Evolutionary conservation across 1,140 invertebrate genomes (phyloP), one percentile per base, ranked within the genome.

Genomic region (Ceratoteleas bidentatus): DNA sequence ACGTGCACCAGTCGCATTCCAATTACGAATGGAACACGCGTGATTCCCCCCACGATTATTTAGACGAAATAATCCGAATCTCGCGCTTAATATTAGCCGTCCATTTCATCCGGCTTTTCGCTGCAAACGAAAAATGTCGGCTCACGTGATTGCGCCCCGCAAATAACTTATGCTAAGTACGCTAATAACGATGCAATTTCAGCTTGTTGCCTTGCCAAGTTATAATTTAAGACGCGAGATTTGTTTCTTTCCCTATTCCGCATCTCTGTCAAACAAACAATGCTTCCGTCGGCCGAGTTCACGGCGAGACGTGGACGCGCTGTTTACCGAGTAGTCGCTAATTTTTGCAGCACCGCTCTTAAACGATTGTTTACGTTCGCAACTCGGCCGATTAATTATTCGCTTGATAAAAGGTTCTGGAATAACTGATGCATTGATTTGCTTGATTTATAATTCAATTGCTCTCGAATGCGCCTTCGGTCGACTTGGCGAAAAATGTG

Each of bases 151-250:
- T 11, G 10, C 11, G n/a, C 10, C 10, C n/a, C 13, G 6, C 9
- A 45, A 45, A 45, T 45, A 45, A n/a, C 8, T n/a, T 45, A 45
- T 13, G 43, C 43, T 0, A 45, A 45, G 15, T 50, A 24, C 49
- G 16, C 10, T 24, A 24, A 24, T 50, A 50, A 50, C 15, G 15
- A 6, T 16, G 7, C 16, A 50, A 50, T 16, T 50, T 50, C 15
- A 50, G 16, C 49, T 50, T 50, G 14, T 24, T 24, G 2, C 6
- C 3, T 8, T 50, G 49, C 49, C 49, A 50, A 24, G 49, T 24
- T 50, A 50, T 50, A 50, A 50, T 50, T 50, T 50, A 50, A 16
- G 49, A 50, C 10, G 15, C 15, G 14, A 3, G 10, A 50, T 50
- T 16, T 6, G 45, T 47, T 47, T 47, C 45, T 47, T 47, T 47